These are phyloP conservation scores for Oxyura jamaicensis DNA, from an alignment of 2,113 vertebrate genomes.

Conservation along the genomic window DNA sequence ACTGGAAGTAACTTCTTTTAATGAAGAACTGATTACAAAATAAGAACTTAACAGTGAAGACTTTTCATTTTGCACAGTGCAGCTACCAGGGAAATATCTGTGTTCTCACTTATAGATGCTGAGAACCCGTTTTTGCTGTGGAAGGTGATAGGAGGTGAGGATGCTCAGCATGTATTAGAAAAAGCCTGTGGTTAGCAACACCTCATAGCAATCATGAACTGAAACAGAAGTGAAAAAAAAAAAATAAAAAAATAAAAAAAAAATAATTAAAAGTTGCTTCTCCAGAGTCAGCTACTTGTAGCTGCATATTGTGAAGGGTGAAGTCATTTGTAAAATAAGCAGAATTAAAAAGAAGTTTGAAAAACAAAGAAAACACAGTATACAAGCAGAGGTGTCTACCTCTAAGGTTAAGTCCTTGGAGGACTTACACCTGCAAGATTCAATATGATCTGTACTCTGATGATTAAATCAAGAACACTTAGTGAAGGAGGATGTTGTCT, in stretches of 20 bases:
- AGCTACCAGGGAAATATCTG: background rate
- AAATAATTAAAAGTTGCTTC: constrained; percentile 1
- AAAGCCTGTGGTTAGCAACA: background rate
- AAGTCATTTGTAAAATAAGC: constrained; percentile 8
- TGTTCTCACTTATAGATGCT: background rate
- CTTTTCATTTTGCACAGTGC: background rate
- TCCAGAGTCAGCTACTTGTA: background rate
- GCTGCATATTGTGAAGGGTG: background rate
- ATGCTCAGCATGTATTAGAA: background rate
- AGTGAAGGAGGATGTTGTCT: background rate
- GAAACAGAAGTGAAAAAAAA: background rate
- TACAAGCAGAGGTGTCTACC: background rate
- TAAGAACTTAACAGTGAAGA: background rate
- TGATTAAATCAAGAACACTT: background rate
- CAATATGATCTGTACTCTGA: background rate
- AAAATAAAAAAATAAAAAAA: background rate
- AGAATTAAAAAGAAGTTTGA: background rate
- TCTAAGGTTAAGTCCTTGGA: no score
- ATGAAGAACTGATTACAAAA: background rate
- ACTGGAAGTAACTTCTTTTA: background rate
- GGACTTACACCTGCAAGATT: background rate
- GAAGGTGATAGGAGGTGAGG: background rate
- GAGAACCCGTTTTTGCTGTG: background rate
- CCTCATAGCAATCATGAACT: background rate
- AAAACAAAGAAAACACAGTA: background rate